Evolutionary conservation across 2,888 invertebrate genomes (phyloP).

Genomic region (Micropterix aruncella): DNA sequence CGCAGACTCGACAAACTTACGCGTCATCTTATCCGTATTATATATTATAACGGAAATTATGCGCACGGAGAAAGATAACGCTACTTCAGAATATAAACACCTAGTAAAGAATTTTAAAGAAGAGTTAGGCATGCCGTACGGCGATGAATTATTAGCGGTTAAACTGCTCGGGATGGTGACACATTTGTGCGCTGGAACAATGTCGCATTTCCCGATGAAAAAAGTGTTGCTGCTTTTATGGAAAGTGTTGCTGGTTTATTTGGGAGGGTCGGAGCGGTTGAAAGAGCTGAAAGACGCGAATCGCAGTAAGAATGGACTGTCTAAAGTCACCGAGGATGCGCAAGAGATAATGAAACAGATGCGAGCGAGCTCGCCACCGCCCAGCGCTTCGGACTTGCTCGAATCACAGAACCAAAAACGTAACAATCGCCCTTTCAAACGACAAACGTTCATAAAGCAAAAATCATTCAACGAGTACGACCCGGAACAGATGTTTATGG

Average conservation of each 20-base stretch:
- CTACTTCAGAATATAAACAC: constrained; percentile 33
- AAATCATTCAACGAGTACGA: constrained; percentile 74
- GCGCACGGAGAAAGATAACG: constrained; percentile 49
- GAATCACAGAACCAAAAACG: constrained; percentile 67
- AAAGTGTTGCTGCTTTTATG: constrained; percentile 90
- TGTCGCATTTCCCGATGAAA: constrained; percentile 97
- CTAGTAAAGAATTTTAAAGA: constrained; percentile 44
- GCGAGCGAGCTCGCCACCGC: constrained; percentile 91
- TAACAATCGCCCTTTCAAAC: constrained; percentile 51
- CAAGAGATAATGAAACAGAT: constrained; percentile 86
- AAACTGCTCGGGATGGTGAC: constrained; percentile 93
- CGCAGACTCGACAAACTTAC: constrained; percentile 82
- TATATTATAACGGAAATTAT: constrained; percentile 94
- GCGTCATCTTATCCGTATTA: constrained; percentile 83
- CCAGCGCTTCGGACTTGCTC: constrained; percentile 77
- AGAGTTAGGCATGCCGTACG: constrained; percentile 41
- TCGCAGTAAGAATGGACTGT: constrained; percentile 55
- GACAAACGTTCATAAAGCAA: constrained; percentile 80
- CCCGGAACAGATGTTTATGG: constrained; percentile 57
- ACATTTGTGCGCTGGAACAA: constrained; percentile 87
- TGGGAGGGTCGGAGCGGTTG: constrained; percentile 83
- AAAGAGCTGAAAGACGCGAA: constrained; percentile 61
- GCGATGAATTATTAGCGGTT: constrained; percentile 76
- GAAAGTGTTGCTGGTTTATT: constrained; percentile 84
- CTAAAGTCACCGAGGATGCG: constrained; percentile 80